Base-by-base conservation (phyloP, 2,888 invertebrate genomes). In the Serrognathus titanus region DNA sequence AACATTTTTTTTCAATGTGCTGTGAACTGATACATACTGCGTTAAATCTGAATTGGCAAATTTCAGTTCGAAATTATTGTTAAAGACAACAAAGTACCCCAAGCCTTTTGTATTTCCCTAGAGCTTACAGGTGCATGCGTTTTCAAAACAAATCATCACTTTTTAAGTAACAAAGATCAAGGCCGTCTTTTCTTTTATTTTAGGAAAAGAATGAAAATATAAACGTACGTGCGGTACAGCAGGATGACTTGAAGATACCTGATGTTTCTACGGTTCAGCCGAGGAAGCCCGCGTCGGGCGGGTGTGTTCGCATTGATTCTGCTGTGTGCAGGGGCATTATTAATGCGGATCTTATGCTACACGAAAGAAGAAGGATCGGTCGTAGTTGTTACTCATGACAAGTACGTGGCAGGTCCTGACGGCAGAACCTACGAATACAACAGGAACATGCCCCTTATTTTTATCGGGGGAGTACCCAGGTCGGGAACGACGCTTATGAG, bases 401-500 rank as follows among this genome's bases (percentile, higher is more conserved):
- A 85, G 76, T 85, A 81, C 74, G 81, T 87, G 51, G 75, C 83
- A 61, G 86, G 85, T 49, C 76, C 80, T 57, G 85, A 88, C 75
- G 82, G 83, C 67, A 85, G 85, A 72, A 78, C 81, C 54, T 89
- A 88, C 77, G 81, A 84, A 58, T 92, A 92, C 79, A 90, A 93
- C 75, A 84, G 94, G 69, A 86, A 90, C 68, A 92, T 94, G 89
- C 96, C 96, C 68, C 83, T 97, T 67, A 93, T 96, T 77, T 97
- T 97, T 82, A 94, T 98, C 76, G 97, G 97, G 57, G 98, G 98
- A 62, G 95, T 98, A 74, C 98, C 98, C 55, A 86, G 97, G 68
- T 97, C 96, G 50, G 98, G 97, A 53, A 98, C 97, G 45, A 98
- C 98, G 60, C 84, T 98, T 67, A 94, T 97, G 91, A 85, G 98